Evolutionary conservation across 1,140 invertebrate genomes (phyloP), one percentile per base, ranked within the genome.

Genomic region (Idris sp.): DNA sequence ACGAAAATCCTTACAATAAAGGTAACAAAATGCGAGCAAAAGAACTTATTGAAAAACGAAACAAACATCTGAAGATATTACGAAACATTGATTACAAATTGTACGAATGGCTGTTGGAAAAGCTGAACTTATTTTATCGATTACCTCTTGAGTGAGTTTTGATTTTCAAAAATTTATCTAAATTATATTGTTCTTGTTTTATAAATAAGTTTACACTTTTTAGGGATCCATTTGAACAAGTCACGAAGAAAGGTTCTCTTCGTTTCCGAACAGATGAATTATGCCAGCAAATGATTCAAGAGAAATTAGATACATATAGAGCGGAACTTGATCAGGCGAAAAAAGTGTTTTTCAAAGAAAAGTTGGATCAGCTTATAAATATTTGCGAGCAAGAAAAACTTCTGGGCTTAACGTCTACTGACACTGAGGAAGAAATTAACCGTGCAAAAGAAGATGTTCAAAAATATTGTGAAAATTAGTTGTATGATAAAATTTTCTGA

Each of bases 101-200:
- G 36, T 97, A 94, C 83, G 93, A 96, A 83, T 97, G 94, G 93
- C 74, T 97, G n/a, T 78, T 96, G 5, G 93, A 96, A 75, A 90
- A 92, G 80, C 83, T 97, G 0, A 92, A 95, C 75, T 87, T 97
- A 62, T 87, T 92, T 28, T 96, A 94, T 77, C 92, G 92, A 79
- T 90, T 91, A 15, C 81, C 86, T 58, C 91, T 93, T 4, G 75
- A 84, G 89, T 91, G 90, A 85, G 88, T 54, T 16, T 18, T 54
- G 8, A 9, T 2, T 9, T 30, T 9, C n/a, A n/a, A 30, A 6
- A 2, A 9, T 9, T 30, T 2, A 9, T 4, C n/a, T 30, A 30
- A 9, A n/a, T 9, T 6, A 30, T 9, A 9, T 6, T 3, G 2
- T 30, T 30, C 3, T 6, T 2, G 9, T 30, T 3, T 9, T n/a